Base-by-base conservation (phyloP, 2,888 invertebrate genomes). In the Zootermopsis nevadensis region DNA sequence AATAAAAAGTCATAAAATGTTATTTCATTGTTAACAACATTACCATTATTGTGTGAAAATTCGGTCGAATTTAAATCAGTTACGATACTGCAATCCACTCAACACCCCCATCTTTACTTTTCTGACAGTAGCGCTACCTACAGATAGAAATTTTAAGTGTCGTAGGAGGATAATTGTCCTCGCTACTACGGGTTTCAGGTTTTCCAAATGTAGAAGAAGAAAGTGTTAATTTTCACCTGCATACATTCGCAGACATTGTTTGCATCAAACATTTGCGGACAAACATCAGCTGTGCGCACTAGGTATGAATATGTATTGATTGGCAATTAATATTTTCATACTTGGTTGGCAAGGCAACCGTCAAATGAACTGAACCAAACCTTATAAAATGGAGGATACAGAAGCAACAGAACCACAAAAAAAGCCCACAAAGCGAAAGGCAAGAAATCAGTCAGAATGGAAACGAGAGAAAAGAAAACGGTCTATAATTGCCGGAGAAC, bases 381-480 rank as follows among this genome's bases (percentile, higher is more conserved):
- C 72, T 82, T 82, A 79, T 77, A 82, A 82, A 82, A 82, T 82
- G 82, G 82, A 82, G 82, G 82, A 79, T 76, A 77, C 74, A 74
- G 82, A 74, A 66, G 66, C 60, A 74, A 77, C 67, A 55, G 77
- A 83, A 53, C 4, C 81, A 55, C 79, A 79, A 79, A 79, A 79
- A 79, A 79, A 79, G 27, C 38, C 80, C 48, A 60, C 87, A n/a
- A 84, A 82, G 38, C 85, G 86, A 19, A 86, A 87, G 85, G 85
- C 85, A 30, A 87, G 87, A 42, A 89, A 90, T 82, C 83, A 82
- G 69, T 33, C 88, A 91, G 91, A 92, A 91, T 92, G 92, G 92
- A 91, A 91, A 89, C 91, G 92, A 88, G 91, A 91, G 88, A 92
- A 91, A 87, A 91, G 92, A 86, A 92, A 92, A 87, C 89, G 91